These are phyloP conservation scores for Sycophaga agraensis DNA, from an alignment of 1,140 invertebrate genomes.

Conservation along the genomic window DNA sequence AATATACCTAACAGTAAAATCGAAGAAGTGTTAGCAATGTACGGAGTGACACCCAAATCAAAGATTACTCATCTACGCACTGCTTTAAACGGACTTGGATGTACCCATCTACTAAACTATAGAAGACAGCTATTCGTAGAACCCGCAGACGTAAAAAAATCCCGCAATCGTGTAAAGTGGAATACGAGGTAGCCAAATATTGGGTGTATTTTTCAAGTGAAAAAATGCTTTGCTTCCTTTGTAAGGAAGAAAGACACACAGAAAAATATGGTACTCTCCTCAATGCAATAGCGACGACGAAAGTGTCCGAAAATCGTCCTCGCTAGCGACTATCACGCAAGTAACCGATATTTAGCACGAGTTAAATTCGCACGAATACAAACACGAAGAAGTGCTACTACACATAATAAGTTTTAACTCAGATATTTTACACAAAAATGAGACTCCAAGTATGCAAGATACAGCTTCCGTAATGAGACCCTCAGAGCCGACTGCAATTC, in stretches of 20 bases:
- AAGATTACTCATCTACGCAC: background rate
- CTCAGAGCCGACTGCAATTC: no score
- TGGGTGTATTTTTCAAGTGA: background rate
- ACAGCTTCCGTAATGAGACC: no score
- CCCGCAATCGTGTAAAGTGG: background rate
- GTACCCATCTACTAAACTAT: slow-evolving; percentile 6
- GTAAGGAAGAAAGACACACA: background rate
- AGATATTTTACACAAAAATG: no score
- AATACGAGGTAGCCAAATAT: background rate
- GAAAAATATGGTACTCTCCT: background rate
- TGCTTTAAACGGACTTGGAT: background rate
- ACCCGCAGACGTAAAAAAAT: background rate
- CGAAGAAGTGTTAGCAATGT: background rate
- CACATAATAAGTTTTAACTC: no score
- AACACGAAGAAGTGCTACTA: no score
- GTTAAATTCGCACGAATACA: no score
- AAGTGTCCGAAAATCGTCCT: no score
- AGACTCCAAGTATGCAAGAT: no score
- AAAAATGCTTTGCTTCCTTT: background rate
- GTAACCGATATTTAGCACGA: no score
- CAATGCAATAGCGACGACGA: no score
- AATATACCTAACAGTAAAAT: background rate
- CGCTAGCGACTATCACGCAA: no score
- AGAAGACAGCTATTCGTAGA: background rate
- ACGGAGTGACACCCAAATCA: background rate